These are phyloP conservation scores for Cardiocondyla obscurior DNA, from an alignment of 1,140 invertebrate genomes.

Conservation along the genomic window DNA sequence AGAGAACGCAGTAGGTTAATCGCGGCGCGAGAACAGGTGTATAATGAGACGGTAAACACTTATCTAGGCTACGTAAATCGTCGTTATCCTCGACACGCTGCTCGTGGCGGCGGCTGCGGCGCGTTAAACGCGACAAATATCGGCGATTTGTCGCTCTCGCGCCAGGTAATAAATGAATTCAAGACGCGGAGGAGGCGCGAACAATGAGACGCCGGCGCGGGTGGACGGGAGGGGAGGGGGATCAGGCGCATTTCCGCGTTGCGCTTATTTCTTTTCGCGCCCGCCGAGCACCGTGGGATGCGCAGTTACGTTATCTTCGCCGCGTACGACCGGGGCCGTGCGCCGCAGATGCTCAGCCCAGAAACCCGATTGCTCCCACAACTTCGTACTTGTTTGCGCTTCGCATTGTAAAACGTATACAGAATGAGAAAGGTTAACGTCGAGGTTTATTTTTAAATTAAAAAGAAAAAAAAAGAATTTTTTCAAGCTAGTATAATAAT, in stretches of 20 bases:
- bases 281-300: neutral
- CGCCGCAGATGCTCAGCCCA: neutral
- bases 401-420: neutral
- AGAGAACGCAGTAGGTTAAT: slow-evolving; percentile 50
- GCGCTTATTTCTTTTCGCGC: neutral
- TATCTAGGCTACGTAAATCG: slow-evolving; percentile 76
- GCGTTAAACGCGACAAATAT: slow-evolving; percentile 5
- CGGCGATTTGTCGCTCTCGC: neutral
- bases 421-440: neutral
- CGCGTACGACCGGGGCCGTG: neutral
- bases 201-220: slow-evolving; percentile 23
- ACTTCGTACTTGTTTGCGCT: neutral
- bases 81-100: slow-evolving; percentile 67
- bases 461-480: no score
- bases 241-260: slow-evolving; percentile 14
- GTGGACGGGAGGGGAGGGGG: neutral
- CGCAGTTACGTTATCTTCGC: slow-evolving; percentile 35
- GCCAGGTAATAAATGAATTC: slow-evolving; percentile 47
- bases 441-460: no score
- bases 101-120: no score
- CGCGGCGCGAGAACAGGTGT: slow-evolving; percentile 60
- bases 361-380: neutral
- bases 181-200: neutral
- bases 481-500: neutral
- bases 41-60: slow-evolving; percentile 75